Percentiles rank a stretch among this genome's conserved stretches.
These are phyloP conservation scores for Toxotes chatareus DNA, from an alignment of 2,113 vertebrate species.

Conservation along the genomic window DNA sequence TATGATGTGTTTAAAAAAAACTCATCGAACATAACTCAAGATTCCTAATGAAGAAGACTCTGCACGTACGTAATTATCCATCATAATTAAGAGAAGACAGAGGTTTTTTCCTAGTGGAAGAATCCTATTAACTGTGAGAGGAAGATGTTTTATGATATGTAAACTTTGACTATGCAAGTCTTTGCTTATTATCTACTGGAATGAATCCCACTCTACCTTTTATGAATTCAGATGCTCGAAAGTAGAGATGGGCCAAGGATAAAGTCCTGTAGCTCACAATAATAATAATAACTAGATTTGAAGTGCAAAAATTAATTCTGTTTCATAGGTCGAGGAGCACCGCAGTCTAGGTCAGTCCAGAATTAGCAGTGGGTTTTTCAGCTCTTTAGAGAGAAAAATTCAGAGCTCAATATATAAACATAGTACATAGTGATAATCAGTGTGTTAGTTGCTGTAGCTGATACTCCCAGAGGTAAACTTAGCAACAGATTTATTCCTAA, in stretches of 20 bases:
- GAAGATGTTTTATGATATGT: background rate
- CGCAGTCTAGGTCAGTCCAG: background rate
- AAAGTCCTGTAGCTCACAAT: background rate
- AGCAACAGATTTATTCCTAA: background rate
- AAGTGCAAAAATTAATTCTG: slow-evolving; percentile 7
- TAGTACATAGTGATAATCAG: background rate
- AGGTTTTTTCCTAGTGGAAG: background rate
- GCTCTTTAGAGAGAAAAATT: background rate
- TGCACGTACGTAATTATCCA: background rate
- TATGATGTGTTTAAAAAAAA: background rate
- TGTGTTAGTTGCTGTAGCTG: background rate
- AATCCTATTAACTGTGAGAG: slow-evolving; percentile 13
- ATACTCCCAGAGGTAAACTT: background rate
- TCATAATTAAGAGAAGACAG: slow-evolving; percentile 4
- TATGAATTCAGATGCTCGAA: background rate
- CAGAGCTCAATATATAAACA: background rate
- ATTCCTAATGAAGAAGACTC: slow-evolving; percentile 5
- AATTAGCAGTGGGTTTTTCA: background rate
- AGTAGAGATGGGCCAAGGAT: background rate
- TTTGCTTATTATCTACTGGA: background rate
- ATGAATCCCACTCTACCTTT: background rate
- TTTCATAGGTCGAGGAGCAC: background rate
- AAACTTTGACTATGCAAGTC: background rate
- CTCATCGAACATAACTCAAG: slow-evolving; percentile 6
- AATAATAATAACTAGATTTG: background rate